Conservation (phyloP, 2,113 vertebrate species). For the Prolemur simus region DNA sequence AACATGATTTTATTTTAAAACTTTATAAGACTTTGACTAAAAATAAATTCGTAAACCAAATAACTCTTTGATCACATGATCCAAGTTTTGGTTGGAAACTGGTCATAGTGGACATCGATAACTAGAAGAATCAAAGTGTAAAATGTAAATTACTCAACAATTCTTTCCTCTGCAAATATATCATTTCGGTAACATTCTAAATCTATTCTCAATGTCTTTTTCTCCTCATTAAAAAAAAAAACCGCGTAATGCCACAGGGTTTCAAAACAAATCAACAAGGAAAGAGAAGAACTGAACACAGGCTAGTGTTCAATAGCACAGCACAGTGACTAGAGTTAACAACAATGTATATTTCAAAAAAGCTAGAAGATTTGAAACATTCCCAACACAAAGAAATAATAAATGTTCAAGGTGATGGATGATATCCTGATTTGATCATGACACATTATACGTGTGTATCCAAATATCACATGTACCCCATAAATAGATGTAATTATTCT, state of each 20-base stretch:
- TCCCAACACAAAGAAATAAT: no score
- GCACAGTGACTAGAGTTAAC: no score
- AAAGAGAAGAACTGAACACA: not conserved
- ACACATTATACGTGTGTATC: no score
- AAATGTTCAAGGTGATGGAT: no score
- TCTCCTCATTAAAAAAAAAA: not conserved
- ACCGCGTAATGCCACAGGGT: not conserved
- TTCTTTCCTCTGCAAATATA: not conserved
- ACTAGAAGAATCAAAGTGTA: not conserved
- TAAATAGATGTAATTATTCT: no score
- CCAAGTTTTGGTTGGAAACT: not conserved
- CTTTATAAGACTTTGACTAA: not conserved
- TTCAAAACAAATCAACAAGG: not conserved
- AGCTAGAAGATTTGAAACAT: no score
- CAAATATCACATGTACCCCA: no score
- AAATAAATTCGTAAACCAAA: conserved; percentile 42
- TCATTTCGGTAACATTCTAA: not conserved
- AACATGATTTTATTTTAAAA: conserved; percentile 34
- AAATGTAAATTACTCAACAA: not conserved
- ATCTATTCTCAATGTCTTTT: not conserved
- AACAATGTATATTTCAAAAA: no score
- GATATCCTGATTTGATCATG: no score
- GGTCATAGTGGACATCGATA: not conserved
- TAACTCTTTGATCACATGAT: not conserved
- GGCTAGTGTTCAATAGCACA: no score